Evolutionary conservation across 2,113 vertebrate species (phyloP).

Genomic region (Xyliphius kryptos): DNA sequence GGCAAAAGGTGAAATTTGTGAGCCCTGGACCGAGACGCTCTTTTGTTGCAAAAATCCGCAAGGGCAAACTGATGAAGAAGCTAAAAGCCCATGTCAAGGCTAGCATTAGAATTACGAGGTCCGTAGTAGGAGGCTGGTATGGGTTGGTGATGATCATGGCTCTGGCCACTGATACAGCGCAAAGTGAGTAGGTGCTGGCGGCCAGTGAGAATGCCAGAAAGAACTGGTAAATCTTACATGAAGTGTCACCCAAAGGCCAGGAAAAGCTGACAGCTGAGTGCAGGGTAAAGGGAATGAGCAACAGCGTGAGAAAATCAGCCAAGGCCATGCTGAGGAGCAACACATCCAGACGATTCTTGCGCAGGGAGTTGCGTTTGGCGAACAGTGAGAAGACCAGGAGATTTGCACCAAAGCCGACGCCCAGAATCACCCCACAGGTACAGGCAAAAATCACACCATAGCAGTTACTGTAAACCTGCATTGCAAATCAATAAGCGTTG

Average conservation of each 20-base stretch:
- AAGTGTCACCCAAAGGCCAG: conserved; percentile 59
- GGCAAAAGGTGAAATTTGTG: conserved; percentile 54
- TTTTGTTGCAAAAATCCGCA: conserved; percentile 58
- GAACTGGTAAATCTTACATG: conserved; percentile 72
- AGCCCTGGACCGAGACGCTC: conserved; percentile 45
- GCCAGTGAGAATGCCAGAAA: conserved; percentile 63
- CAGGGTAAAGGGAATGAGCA: conserved; percentile 64
- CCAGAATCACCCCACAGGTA: conserved; percentile 61
- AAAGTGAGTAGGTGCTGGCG: conserved; percentile 69
- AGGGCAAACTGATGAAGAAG: conserved; percentile 60
- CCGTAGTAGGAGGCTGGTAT: conserved; percentile 53
- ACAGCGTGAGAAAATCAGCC: conserved; percentile 63
- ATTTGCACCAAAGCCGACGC: conserved; percentile 63
- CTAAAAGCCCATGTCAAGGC: conserved; percentile 60
- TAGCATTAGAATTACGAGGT: conserved; percentile 57
- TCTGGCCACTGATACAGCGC: conserved; percentile 62
- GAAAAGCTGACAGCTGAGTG: conserved; percentile 56
- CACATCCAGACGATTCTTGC: conserved; percentile 63
- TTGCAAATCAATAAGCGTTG: not conserved
- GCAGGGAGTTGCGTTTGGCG: conserved; percentile 60
- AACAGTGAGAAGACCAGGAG: conserved; percentile 67
- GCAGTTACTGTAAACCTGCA: conserved; percentile 43
- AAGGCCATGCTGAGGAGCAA: conserved; percentile 67
- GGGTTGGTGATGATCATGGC: conserved; percentile 61
- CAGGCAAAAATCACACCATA: conserved; percentile 64